A percentile compares a stretch with the other conserved stretches of the same genome.
phyloP scores from a whole-genome alignment of 2,797 vertebrate species.

The Remorina albescens region DNA sequence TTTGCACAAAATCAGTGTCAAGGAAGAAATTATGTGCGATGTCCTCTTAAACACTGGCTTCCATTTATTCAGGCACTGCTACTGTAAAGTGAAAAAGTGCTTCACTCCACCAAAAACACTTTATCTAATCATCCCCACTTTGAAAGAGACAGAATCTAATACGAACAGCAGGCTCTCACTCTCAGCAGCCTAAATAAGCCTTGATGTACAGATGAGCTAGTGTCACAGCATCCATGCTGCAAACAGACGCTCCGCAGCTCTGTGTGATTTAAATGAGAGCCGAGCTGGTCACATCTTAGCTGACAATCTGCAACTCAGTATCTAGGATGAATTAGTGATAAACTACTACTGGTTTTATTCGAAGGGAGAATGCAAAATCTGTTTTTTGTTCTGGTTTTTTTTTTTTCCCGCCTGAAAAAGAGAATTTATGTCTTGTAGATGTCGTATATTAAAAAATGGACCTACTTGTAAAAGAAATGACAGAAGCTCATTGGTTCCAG shows the following conservation, averaged over 20 bases:
- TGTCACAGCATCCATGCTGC: constrained; percentile 66
- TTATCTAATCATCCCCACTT: constrained; percentile 85
- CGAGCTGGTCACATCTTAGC: constrained; percentile 39
- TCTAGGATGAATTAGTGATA: constrained; percentile 33
- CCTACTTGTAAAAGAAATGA: too few relatives aligned
- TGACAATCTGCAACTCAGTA: constrained; percentile 39
- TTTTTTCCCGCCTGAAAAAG: not conserved
- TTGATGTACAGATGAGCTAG: constrained; percentile 76
- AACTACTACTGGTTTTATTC: constrained; percentile 34
- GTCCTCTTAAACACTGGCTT: constrained; percentile 34
- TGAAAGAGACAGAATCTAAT: constrained; percentile 80
- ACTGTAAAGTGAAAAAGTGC: constrained; percentile 74
- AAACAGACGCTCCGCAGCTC: constrained; percentile 44
- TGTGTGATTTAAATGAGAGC: constrained; percentile 62
- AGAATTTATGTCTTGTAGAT: too few relatives aligned
- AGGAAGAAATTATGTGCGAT: constrained; percentile 30
- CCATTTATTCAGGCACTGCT: constrained; percentile 60
- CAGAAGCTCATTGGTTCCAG: not conserved
- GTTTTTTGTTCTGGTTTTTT: not conserved
- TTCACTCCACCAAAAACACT: constrained; percentile 79
- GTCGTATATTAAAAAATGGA: too few relatives aligned
- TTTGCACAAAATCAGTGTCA: constrained; percentile 14
- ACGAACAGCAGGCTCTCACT: constrained; percentile 75
- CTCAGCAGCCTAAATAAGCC: constrained; percentile 81
- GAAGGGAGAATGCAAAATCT: not conserved